Percentiles rank a stretch among this genome's conserved stretches.
Conservation (phyloP, 2,888 invertebrate genomes). For the Bembecia ichneumoniformis region DNA sequence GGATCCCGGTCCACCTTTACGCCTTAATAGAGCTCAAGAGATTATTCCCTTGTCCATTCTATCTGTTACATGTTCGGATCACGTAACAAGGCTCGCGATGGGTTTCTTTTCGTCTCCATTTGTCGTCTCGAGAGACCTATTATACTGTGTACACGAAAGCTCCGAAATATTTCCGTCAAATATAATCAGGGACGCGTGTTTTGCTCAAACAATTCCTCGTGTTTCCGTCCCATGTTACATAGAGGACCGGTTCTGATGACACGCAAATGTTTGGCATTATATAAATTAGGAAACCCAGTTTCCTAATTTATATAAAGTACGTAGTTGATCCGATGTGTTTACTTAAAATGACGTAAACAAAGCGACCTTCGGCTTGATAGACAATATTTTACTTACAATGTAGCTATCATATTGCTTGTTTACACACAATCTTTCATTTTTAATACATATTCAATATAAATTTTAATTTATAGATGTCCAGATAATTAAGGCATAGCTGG, state of each 20-base stretch:
- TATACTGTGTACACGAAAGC: constrained; percentile 63
- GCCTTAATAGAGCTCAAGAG: constrained; percentile 63
- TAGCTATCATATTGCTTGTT: too few species aligned
- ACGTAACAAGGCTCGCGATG: constrained; percentile 48
- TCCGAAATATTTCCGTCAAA: constrained; percentile 64
- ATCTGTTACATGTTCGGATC: constrained; percentile 49
- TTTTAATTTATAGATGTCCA: too few species aligned
- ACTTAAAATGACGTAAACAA: too few species aligned
- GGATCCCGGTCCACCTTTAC: constrained; percentile 47
- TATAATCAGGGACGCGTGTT: constrained; percentile 64
- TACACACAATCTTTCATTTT: too few species aligned
- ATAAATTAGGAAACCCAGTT: constrained; percentile 46
- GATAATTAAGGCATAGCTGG: too few species aligned
- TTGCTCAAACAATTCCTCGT: constrained; percentile 55
- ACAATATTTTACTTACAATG: too few species aligned
- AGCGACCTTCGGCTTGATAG: too few species aligned
- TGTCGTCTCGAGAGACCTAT: constrained; percentile 65
- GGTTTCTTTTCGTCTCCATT: constrained; percentile 64
- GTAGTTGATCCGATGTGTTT: too few species aligned
- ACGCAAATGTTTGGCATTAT: constrained; percentile 60
- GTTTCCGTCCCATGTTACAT: constrained; percentile 56
- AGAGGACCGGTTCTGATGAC: constrained; percentile 32
- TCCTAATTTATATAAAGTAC: constrained; percentile 5
- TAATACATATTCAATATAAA: too few species aligned
- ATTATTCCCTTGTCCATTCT: constrained; percentile 58